phyloP scores from a whole-genome alignment of 1,140 invertebrate genomes.

The Brachionus sp. region DNA sequence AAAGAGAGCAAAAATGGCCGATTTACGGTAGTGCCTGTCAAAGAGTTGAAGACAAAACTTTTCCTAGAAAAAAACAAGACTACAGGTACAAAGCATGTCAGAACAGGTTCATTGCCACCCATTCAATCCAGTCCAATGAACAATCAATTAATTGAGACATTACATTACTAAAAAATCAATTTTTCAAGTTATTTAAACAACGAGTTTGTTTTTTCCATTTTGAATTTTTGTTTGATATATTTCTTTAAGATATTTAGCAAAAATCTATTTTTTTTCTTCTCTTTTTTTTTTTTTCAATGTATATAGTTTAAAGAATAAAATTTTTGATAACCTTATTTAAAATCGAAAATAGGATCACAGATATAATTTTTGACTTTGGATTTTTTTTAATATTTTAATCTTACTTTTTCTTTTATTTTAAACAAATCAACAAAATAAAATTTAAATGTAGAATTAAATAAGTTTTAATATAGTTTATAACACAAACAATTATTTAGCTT shows the following conservation, averaged over 20 bases:
- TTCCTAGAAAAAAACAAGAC: background rate
- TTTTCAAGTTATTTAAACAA: background rate
- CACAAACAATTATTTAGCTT: no score
- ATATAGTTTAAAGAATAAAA: background rate
- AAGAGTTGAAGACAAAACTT: background rate
- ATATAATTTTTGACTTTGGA: no score
- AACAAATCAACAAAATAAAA: no score
- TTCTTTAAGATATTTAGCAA: background rate
- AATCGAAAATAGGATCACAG: no score
- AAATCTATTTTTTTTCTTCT: background rate
- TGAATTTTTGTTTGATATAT: background rate
- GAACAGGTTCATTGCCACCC: background rate
- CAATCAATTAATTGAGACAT: background rate
- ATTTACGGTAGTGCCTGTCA: constrained; percentile 12
- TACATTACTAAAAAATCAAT: background rate
- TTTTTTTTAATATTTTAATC: no score
- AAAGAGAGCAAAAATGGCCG: background rate
- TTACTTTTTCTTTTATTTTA: no score
- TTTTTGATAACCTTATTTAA: no score
- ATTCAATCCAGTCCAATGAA: background rate
- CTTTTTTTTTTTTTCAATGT: background rate
- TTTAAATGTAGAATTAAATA: no score
- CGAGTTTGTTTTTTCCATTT: background rate
- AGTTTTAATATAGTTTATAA: no score
- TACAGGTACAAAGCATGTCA: background rate